Evolutionary conservation across 2,888 invertebrate species (phyloP).

Genomic region (Omphaloscelis lunosa): DNA sequence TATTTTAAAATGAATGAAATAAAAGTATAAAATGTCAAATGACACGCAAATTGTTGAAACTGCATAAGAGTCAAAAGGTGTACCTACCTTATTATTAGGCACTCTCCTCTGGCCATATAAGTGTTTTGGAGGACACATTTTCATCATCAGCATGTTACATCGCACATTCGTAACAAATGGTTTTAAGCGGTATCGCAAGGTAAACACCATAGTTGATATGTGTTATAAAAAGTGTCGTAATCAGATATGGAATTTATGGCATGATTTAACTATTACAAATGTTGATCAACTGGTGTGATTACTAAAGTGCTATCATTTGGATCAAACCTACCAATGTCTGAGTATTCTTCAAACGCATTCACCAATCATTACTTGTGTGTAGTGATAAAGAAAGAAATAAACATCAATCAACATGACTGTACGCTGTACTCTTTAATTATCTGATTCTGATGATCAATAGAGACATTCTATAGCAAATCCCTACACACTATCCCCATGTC

Average conservation of each 20-base stretch:
- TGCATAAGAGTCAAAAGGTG: no score
- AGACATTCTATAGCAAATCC: no score
- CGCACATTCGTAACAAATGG: not conserved
- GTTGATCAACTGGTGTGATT: conserved; percentile 8
- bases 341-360: not conserved
- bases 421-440: no score
- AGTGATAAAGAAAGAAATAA: no score
- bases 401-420: no score
- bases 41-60: no score
- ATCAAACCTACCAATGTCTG: not conserved
- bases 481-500: no score
- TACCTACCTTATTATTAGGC: no score
- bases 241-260: conserved; percentile 34
- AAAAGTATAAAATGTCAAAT: no score
- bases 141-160: not conserved
- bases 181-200: not conserved
- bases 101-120: not conserved
- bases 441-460: no score
- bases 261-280: conserved; percentile 11
- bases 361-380: no score
- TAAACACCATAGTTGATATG: not conserved
- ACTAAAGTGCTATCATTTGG: not conserved
- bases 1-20: no score
- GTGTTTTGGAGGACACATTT: not conserved
- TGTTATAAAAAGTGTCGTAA: not conserved